Evolutionary conservation across 2,888 invertebrate species (phyloP), one percentile per base, ranked within the genome.

Genomic region (Ariolimax columbianus): DNA sequence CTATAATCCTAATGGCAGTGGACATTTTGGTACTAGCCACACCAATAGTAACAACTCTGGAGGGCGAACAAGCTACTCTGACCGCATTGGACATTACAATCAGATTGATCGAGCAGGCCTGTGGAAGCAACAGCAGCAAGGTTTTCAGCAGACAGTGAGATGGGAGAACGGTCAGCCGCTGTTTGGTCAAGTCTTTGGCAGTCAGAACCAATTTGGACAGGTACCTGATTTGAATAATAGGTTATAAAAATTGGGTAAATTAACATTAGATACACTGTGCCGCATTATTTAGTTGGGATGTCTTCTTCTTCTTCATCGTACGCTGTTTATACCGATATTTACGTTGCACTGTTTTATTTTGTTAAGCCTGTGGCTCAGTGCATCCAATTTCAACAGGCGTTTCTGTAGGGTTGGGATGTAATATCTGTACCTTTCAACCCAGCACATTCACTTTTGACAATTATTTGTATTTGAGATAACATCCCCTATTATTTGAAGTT

Each of bases 141-240:
- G 68, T 19, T 43, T 51, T n/a, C 78, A 72, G 55, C 84, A 84
- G 84, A 40, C 78, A 30, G 84, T 84, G 19, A 55, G 36, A 38
- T 84, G 84, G 84, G 84, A 79, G 26, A 75, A 63, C 14, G 73
- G 84, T 4, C 84, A 84, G 80, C 80, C 84, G 6, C 47, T 84
- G 66, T 84, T 84, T 80, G 84, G 84, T n/a, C 84, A 84, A 47
- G 47, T 73, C 1, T 84, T 84, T 66, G 72, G 36, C 38, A 72
- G 40, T 26, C 77, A 77, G 40, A 77, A 77, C 33, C 83, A 77
- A 23, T 81, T 36, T 72, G 55, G 70, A 36, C 81, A 81, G 72
- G 81, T 81, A 59, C 2, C 38, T 81, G 33, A 30, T 17, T n/a
- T 38, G 26, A 63, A 9, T 63, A 9, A 14, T n/a, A 55, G 14